phyloP scores from a whole-genome alignment of 2,888 invertebrate genomes.

The Tinea trinotella region DNA sequence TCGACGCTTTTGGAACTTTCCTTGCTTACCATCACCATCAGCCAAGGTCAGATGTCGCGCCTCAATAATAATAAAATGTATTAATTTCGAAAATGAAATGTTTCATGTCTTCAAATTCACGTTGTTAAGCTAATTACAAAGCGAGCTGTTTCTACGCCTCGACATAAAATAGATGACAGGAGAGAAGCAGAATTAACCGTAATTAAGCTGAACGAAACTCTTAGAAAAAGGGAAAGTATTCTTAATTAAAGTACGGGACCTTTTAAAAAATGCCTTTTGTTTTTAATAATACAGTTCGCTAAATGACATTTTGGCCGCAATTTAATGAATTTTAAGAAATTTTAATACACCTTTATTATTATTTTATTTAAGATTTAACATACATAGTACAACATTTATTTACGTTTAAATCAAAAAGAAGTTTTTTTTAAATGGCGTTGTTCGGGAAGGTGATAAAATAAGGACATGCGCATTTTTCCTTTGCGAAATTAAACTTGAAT shows the following conservation, averaged over 20 bases:
- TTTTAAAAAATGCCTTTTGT: conserved; percentile 44
- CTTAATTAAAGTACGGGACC: conserved; percentile 50
- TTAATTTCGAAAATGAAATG: conserved; percentile 26
- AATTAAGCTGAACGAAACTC: conserved; percentile 53
- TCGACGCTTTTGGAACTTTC: too few species aligned
- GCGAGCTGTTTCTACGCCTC: conserved; percentile 34
- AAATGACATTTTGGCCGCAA: neutral
- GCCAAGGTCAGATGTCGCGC: too few species aligned
- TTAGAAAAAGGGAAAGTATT: conserved; percentile 39
- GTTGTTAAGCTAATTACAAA: conserved; percentile 41
- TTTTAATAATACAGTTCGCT: conserved; percentile 33
- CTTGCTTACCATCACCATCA: too few species aligned
- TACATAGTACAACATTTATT: neutral
- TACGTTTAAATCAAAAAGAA: neutral
- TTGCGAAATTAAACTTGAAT: conserved; percentile 6
- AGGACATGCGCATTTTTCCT: neutral
- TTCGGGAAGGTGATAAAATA: neutral
- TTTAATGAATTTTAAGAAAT: neutral
- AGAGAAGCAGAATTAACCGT: conserved; percentile 43
- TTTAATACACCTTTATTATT: neutral
- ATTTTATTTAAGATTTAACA: neutral
- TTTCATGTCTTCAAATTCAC: conserved; percentile 30
- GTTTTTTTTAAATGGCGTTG: neutral
- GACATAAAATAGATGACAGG: conserved; percentile 44
- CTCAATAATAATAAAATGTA: too few species aligned